Conservation (phyloP, 2,113 vertebrate species). For the Holacanthus passer region DNA sequence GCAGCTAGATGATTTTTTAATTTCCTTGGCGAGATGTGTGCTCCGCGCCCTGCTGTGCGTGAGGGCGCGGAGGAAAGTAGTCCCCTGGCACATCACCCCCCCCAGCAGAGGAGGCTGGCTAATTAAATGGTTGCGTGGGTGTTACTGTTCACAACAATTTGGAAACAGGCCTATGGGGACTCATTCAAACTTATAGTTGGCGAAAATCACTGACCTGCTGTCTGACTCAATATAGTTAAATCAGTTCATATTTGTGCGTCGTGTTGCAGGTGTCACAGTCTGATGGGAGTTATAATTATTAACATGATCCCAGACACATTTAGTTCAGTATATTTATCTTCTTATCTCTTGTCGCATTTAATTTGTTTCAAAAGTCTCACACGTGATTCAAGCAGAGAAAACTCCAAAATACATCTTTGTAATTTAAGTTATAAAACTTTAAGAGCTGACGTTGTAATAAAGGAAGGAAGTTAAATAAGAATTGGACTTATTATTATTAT, state of each 20-base stretch:
- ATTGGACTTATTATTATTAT: not conserved
- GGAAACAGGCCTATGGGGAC: not conserved
- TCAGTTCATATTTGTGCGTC: not conserved
- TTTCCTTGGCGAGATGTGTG: slow-evolving; percentile 65
- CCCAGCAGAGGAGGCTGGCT: not conserved
- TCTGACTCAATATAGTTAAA: not conserved
- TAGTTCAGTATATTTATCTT: too few species aligned
- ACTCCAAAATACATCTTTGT: not conserved
- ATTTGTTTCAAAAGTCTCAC: not conserved
- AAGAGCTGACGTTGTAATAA: not conserved
- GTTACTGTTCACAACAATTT: not conserved
- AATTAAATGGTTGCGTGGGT: not conserved
- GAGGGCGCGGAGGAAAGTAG: slow-evolving; percentile 14
- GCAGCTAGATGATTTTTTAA: slow-evolving; percentile 69
- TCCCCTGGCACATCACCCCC: not conserved
- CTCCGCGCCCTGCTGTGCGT: slow-evolving; percentile 16
- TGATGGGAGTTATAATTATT: not conserved
- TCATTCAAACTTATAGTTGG: too few species aligned
- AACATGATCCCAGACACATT: not conserved
- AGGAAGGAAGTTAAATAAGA: not conserved
- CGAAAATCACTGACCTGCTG: too few species aligned
- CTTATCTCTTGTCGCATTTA: not conserved
- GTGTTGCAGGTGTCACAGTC: not conserved
- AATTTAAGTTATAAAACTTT: not conserved
- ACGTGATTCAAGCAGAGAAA: not conserved